Evolutionary conservation across 2,797 vertebrate species (phyloP).

Genomic region (Acanthis flammea): DNA sequence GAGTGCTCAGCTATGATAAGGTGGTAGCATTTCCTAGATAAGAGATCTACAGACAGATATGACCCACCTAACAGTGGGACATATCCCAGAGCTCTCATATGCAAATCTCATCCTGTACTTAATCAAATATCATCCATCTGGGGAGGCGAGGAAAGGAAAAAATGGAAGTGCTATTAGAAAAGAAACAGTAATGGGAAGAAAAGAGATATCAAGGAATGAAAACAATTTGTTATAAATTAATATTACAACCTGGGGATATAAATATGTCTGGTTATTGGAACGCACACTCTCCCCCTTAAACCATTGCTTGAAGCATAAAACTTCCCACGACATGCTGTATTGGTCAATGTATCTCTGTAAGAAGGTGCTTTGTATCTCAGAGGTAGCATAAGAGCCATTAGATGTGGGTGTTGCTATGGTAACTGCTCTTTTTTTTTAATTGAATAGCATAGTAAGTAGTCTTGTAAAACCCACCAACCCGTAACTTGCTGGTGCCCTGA

Average conservation of each 20-base stretch:
- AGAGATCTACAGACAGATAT: background rate
- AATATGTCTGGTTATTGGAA: constrained; percentile 63
- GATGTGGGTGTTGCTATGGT: constrained; percentile 77
- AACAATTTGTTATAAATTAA: constrained; percentile 66
- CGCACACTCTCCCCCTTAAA: constrained; percentile 47
- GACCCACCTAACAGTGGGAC: background rate
- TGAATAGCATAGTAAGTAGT: constrained; percentile 78
- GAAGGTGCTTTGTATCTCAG: constrained; percentile 79
- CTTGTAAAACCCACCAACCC: constrained; percentile 81
- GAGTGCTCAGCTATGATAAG: constrained; percentile 20
- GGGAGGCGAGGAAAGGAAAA: background rate
- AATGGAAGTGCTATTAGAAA: constrained; percentile 18
- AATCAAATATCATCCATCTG: constrained; percentile 17
- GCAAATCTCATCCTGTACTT: constrained; percentile 35
- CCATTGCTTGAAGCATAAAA: constrained; percentile 66
- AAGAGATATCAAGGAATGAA: constrained; percentile 46
- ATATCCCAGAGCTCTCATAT: constrained; percentile 16
- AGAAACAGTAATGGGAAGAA: constrained; percentile 59
- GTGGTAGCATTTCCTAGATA: background rate
- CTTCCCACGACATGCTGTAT: constrained; percentile 68
- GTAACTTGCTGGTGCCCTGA: constrained; percentile 73
- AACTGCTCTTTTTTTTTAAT: constrained; percentile 76
- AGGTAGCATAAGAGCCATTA: constrained; percentile 78
- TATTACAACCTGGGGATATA: constrained; percentile 60
- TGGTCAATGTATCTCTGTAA: constrained; percentile 78